Evolutionary conservation across 2,113 vertebrate genomes (phyloP).

Genomic region (Micronycteris hirsuta): DNA sequence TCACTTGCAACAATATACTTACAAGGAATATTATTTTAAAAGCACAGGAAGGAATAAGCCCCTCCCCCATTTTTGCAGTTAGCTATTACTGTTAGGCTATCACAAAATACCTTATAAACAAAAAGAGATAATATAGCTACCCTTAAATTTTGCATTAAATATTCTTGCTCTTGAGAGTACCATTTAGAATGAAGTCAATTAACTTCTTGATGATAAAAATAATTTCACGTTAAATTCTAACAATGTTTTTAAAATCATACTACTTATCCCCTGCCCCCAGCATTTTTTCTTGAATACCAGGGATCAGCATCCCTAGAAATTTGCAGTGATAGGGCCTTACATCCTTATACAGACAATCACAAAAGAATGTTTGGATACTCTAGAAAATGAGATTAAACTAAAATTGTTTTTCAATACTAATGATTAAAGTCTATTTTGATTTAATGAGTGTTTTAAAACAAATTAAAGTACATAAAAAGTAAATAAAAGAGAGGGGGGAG

Average conservation of each 20-base stretch:
- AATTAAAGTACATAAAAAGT: not conserved
- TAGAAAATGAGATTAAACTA: constrained; percentile 15
- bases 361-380: constrained; percentile 1
- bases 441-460: not conserved
- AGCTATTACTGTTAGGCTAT: not conserved
- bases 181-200: constrained; percentile 11
- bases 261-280: not conserved
- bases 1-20: constrained; percentile 55
- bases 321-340: not conserved
- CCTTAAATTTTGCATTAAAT: not conserved
- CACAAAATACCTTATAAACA: constrained; percentile 11
- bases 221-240: constrained; percentile 40
- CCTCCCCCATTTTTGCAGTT: not conserved
- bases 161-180: not conserved
- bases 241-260: constrained; percentile 2
- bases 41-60: constrained; percentile 4
- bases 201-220: constrained; percentile 31
- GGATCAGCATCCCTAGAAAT: not conserved
- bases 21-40: constrained; percentile 14
- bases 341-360: not conserved
- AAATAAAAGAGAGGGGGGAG: not conserved
- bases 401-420: not conserved
- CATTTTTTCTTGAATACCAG: constrained; percentile 6
- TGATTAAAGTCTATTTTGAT: not conserved
- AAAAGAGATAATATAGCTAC: not conserved